Evolutionary conservation across 2,113 vertebrate genomes (phyloP).

Genomic region (Onychostoma macrolepis): DNA sequence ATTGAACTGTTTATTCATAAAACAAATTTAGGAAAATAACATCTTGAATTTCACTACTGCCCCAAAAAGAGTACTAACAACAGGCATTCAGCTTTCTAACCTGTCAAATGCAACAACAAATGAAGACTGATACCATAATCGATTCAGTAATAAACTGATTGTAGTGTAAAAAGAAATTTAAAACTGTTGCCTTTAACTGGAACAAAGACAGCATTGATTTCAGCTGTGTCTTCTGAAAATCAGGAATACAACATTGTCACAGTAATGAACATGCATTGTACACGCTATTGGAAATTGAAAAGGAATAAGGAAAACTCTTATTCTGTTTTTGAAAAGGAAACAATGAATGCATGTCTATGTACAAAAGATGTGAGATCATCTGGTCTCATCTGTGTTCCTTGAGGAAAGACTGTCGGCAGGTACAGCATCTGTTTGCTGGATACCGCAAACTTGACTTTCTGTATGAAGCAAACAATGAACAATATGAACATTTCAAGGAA

Average conservation of each 20-base stretch:
- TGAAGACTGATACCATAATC: not conserved
- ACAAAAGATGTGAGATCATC: not conserved
- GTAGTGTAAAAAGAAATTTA: not conserved
- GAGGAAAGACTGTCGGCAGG: constrained; percentile 18
- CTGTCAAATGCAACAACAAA: not conserved
- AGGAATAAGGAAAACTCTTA: not conserved
- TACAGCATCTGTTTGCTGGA: not conserved
- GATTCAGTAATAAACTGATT: not conserved
- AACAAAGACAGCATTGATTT: not conserved
- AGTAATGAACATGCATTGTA: not conserved
- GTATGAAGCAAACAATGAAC: not conserved
- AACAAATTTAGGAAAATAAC: not conserved
- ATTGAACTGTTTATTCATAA: not conserved
- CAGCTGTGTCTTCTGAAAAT: not conserved
- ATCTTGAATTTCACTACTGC: not conserved
- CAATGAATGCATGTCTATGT: not conserved
- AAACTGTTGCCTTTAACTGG: not conserved
- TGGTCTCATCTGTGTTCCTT: not conserved
- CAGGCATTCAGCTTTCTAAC: not conserved
- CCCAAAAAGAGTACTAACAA: not conserved
- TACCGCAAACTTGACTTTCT: not conserved
- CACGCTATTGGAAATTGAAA: not conserved
- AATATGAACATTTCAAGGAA: not conserved
- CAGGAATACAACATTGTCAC: not conserved
- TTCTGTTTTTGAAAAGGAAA: not conserved